Evolutionary conservation across 2,888 invertebrate genomes (phyloP), one percentile per base, ranked within the genome.

Genomic region (Corbicula japonica): DNA sequence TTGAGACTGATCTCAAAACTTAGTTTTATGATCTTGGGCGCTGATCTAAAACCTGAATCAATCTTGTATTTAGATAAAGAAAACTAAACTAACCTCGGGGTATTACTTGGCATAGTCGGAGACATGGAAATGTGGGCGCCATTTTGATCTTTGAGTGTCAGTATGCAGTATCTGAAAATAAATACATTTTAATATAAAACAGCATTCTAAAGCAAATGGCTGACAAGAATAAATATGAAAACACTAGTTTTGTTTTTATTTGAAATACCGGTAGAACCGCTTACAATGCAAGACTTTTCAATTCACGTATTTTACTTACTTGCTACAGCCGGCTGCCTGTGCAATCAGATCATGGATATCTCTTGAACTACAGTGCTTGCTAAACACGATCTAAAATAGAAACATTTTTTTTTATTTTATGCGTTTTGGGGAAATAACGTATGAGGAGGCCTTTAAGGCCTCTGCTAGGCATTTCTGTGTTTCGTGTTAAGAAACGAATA

Each of bases 331-430:
- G 5, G 91, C 88, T 6, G 90, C 89, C 61, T 92, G 92, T 12
- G 91, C 90, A 2, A 92, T 88, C 15, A 92, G 81, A 23, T 92
- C 91, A 50, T 91, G 90, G 15, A 92, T 91, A 70, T 92, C 92
- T 26, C 89, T 78, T 2, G 91, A 87, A 38, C 90, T 89, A 72
- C 91, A 90, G 75, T 91, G 89, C n/a, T 88, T 87, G 60, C 92
- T 92, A 86, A 92, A 92, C 26, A 91, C 87, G 38, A 92, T 90
- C 92, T 92, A 88, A 61, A 90, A 89, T 5, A 44, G 44, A 70
- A 60, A 46, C n/a, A n/a, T n/a, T n/a, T n/a, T n/a, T n/a, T n/a
- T n/a, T n/a, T n/a, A n/a, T n/a, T n/a, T n/a, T n/a, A n/a, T n/a
- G n/a, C n/a, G n/a, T n/a, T n/a, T n/a, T n/a, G n/a, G n/a, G n/a